A percentile compares a stretch with the other conserved stretches of the same genome.
Evolutionary conservation across 1,140 invertebrate species (phyloP).

Genomic region (Brachionus plicatilis): DNA sequence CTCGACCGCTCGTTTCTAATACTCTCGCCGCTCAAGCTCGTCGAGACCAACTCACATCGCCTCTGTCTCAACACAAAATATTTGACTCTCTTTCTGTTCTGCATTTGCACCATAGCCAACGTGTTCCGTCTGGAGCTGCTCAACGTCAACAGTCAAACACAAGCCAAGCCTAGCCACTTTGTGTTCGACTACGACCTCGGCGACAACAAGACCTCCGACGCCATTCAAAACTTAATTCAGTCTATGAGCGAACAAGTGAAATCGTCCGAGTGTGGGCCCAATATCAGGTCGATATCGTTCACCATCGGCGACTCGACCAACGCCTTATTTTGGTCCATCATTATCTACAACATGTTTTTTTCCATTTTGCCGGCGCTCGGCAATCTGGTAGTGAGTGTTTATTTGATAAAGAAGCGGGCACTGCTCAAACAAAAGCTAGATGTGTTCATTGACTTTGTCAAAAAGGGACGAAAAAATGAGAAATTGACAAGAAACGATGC

Average conservation of each 20-base stretch:
- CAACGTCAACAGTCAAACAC: not conserved
- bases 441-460: not conserved
- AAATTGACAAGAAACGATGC: not conserved
- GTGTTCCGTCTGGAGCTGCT: conserved; percentile 23
- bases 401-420: conserved; percentile 9
- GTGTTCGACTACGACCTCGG: not conserved
- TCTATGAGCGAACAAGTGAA: not conserved
- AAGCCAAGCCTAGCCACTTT: not conserved
- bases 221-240: not conserved
- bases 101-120: conserved; percentile 36
- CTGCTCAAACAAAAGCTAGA: not conserved
- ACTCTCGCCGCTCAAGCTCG: not conserved
- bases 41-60: not conserved
- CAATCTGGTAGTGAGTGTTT: not conserved
- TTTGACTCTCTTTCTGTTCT: conserved; percentile 17
- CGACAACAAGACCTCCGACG: not conserved
- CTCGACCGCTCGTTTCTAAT: not conserved
- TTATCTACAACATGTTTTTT: conserved; percentile 31
- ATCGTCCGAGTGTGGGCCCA: conserved; percentile 7
- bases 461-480: not conserved
- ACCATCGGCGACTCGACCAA: conserved; percentile 6
- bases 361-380: not conserved
- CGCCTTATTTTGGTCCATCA: conserved; percentile 33
- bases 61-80: conserved; percentile 36
- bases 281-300: not conserved